Percentiles rank a stretch among this genome's conserved stretches.
These are phyloP conservation scores for Cuculus canorus DNA, from an alignment of 2,797 vertebrate genomes.

Conservation along the genomic window DNA sequence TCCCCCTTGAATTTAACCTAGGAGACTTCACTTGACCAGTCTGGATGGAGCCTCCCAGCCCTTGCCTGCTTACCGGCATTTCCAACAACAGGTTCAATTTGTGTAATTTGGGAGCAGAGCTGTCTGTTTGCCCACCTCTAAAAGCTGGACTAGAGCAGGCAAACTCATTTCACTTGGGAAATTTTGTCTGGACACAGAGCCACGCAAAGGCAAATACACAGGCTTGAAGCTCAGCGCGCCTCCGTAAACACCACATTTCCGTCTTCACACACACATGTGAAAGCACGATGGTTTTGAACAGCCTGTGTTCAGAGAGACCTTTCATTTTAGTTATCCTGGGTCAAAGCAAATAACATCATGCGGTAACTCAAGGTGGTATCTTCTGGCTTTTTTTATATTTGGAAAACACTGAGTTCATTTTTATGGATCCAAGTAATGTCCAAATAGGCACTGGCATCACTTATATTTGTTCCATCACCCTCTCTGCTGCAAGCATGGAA, in stretches of 20 bases:
- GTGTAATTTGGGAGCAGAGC: background rate
- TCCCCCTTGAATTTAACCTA: fast-evolving
- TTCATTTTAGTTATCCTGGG: constrained; percentile 39
- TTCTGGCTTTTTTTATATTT: constrained; percentile 25
- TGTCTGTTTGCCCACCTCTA: constrained; percentile 21
- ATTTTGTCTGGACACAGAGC: background rate
- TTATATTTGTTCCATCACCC: constrained; percentile 9
- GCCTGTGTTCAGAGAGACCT: constrained; percentile 30
- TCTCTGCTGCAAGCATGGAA: constrained; percentile 3
- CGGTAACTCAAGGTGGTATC: constrained; percentile 31
- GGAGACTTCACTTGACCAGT: background rate
- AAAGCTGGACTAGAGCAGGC: background rate
- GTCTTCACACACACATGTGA: constrained; percentile 11
- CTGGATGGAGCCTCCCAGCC: background rate
- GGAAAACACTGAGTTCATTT: constrained; percentile 38
- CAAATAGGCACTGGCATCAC: constrained; percentile 14
- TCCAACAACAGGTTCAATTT: background rate
- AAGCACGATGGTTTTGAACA: background rate
- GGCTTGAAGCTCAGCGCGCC: background rate
- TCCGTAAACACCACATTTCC: constrained; percentile 36
- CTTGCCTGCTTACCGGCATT: background rate
- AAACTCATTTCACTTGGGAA: background rate
- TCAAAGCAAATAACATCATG: constrained; percentile 55
- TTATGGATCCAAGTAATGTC: constrained; percentile 3
- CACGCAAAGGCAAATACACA: background rate